Base-by-base conservation (phyloP, 1,140 invertebrate genomes). In the Mizuhopecten yessoensis region DNA sequence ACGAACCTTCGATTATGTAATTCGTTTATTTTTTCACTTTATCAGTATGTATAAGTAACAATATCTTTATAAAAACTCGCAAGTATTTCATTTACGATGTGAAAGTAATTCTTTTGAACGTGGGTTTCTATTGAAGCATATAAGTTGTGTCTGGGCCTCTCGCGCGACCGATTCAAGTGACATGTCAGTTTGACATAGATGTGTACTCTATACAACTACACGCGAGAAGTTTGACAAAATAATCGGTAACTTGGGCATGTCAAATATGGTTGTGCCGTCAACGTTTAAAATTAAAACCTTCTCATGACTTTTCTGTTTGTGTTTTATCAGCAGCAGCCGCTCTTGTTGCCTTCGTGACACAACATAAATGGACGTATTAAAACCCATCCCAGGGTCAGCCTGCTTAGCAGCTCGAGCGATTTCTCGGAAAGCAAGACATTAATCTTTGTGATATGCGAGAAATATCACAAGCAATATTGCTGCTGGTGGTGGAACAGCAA, bases 131-230 rank as follows among this genome's bases (percentile, higher is more conserved):
- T 75, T 75, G 20, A 75, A 75, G 57, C 57, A 75, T 75, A 7
- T 75, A 75, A 75, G 57, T 9, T 75, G 57, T 29, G 57, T 75
- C 57, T 75, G 57, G 23, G 57, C 29, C 57, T 29, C 57, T n/a
- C 23, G 29, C 57, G 11, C 9, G 57, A n/a, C 23, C 57, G 29
- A 75, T 75, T 75, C 29, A 75, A 75, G n/a, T n/a, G n/a, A n/a
- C n/a, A 17, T 17, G 57, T 75, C 57, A 75, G 23, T 75, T 75
- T 75, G 57, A 75, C 57, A 75, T 75, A 75, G 57, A 75, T 75
- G 3, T 11, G 17, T 29, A 75, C 57, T 13, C 57, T n/a, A 29
- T 29, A 75, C 17, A 75, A 13, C n/a, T 75, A 29, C n/a, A 1
- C n/a, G 9, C 17, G 57, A 75, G 57, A 75, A 9, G 57, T n/a